Evolutionary conservation across 2,113 vertebrate genomes (phyloP), one percentile per base, ranked within the genome.

Genomic region (Propithecus coquereli): DNA sequence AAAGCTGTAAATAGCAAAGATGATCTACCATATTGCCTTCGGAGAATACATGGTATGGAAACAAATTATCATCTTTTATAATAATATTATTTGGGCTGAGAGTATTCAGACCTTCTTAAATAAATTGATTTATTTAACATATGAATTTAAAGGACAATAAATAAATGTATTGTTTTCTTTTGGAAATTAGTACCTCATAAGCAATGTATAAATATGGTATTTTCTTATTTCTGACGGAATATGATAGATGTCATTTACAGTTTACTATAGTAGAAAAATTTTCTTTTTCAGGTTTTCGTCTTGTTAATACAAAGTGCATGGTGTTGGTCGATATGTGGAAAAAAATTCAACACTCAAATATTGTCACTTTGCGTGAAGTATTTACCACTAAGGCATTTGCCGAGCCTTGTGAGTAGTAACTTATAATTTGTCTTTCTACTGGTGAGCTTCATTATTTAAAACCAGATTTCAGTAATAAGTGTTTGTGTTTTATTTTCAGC

Each of bases 241-340:
- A 73, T 25, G 32, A 71, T 63, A 59, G 50, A 70, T 71, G 22
- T 54, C 66, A 88, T 81, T 92, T 93, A 65, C 40, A 92, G 65
- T 68, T 96, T 14, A 88, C 37, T 57, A 8, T 45, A 96, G 61
- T 61, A 83, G 70, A 92, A 94, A 87, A 40, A 61, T 66, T 70
- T 90, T 97, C 37, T 98, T 96, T 97, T 89, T 57, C 97, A 99
- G 99, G 99, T 97, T 99, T 99, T 98, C 99, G 99, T 98, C 99
- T 99, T 97, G 99, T 99, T 96, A 99, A 99, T 98, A 99, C 99
- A 76, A 99, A 99, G 97, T 99, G 99, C 96, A 99, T 99, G 99
- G 99, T 99, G 98, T 98, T 99, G 98, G 99, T 99, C 40, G 99
- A 99, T 98, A 99, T 99, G 99, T 99, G 99, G 99, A 99, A 99